Evolutionary conservation across 2,888 invertebrate genomes (phyloP), one percentile per base, ranked within the genome.

Genomic region (Parascotia fuliginaria): DNA sequence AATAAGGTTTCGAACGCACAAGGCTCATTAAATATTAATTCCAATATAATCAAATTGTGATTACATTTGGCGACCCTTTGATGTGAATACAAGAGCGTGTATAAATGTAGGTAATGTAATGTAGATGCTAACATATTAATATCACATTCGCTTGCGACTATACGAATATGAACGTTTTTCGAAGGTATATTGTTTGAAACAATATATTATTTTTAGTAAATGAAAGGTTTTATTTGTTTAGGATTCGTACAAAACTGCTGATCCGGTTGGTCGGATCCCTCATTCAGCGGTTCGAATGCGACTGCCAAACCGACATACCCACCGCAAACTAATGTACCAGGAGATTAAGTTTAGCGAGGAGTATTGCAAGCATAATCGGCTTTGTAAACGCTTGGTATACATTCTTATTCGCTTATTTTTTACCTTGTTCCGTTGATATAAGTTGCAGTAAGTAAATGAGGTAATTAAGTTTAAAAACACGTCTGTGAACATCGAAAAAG

Each of bases 31-130:
- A 68, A 76, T 71, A 76, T 69, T 70, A 70, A 72, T 73, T 73
- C 62, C 60, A 70, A 73, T 73, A 66, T 72, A 76, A 81, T 83
- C 73, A 75, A 76, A 74, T 73, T 66, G 69, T 78, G 75, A 81
- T 81, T 78, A 72, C 77, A 77, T 36, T 32, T 12, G 16, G 65
- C 69, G 67, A 65, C 65, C 75, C 77, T 78, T 79, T 81, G 77
- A 79, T 74, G 71, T 68, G 40, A 40, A 31, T 22, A 38, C 11
- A 19, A 16, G 36, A 34, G 29, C 33, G 39, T 28, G 7, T 3
- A 7, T 3, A 7, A 7, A 7, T 7, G 7, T 19, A 2, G 19
- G 5, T 19, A 19, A 0, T 11, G 24, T 37, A 31, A 45, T 49
- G 31, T 37, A 28, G 9, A 3, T 1, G 31, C 14, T 15, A 13